Evolutionary conservation across 2,888 invertebrate species (phyloP).

Genomic region (Gasteruption jaculator): DNA sequence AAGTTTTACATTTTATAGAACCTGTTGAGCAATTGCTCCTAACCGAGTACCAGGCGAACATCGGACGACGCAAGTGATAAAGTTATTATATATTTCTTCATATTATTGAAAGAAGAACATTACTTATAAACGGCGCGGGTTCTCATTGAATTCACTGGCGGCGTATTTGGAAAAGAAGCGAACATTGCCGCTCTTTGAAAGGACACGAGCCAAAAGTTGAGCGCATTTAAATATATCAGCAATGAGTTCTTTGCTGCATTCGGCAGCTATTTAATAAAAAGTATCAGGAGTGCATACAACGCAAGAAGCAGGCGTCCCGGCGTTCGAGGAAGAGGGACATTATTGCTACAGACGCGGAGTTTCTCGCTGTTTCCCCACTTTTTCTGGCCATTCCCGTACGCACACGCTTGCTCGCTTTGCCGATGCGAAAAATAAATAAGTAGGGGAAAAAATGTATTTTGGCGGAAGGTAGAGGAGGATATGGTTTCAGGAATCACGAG

Average conservation of each 20-base stretch:
- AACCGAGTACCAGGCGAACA: conserved; percentile 29
- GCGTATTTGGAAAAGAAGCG: too few species aligned
- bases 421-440: conserved; percentile 20
- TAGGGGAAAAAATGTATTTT: conserved; percentile 25
- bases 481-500: too few species aligned
- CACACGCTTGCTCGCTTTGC: too few species aligned
- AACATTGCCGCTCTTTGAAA: conserved; percentile 7
- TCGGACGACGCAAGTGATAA: conserved; percentile 14
- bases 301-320: too few species aligned
- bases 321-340: neutral
- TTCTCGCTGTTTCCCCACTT: too few species aligned
- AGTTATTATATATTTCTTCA: neutral
- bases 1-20: too few species aligned
- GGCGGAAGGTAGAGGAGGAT: too few species aligned
- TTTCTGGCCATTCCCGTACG: too few species aligned
- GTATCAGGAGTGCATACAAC: conserved; percentile 26
- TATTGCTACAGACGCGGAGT: too few species aligned
- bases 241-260: conserved; percentile 28
- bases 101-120: too few species aligned
- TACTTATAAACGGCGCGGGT: too few species aligned
- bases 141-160: too few species aligned
- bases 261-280: conserved; percentile 37
- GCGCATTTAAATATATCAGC: conserved; percentile 34
- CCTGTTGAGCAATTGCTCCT: conserved; percentile 44
- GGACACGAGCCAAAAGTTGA: conserved; percentile 30